Evolutionary conservation across 2,113 vertebrate genomes (phyloP), one percentile per base, ranked within the genome.

Genomic region (Illadopsis cleaveri): DNA sequence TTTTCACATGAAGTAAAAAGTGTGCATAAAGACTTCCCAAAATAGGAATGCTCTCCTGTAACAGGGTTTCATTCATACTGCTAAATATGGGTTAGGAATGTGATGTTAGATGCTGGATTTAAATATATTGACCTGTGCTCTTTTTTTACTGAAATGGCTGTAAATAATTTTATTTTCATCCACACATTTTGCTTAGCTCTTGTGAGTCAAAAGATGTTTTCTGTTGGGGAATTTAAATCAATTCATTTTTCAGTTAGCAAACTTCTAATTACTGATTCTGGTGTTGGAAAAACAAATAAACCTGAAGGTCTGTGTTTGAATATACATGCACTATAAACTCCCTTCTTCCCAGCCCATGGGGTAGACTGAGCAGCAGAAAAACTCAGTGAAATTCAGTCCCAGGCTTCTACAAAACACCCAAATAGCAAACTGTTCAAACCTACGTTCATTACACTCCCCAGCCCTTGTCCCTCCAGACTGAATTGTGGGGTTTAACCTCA

Each of bases 31-130:
- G 80, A 60, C 54, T 94, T 96, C 69, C 89, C 81, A 91, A 93
- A 95, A 94, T 84, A 94, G 93, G 88, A 93, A 56, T 70, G 38
- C 50, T 94, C 22, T 94, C 60, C 68, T 95, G n/a, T 93, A 80
- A 70, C n/a, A 71, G 87, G 15, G 30, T 90, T 95, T 94, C 92
- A 90, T 96, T 96, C 93, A 93, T 92, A 40, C 85, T 83, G 53
- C 93, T 96, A 96, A 95, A 97, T 96, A 96, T 89, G 90, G 93
- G 31, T 90, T 92, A 86, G 90, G 88, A 96, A 93, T 95, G 90
- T 90, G 86, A 96, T 86, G 93, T 86, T 23, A 73, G 66, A 82
- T 82, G 62, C 45, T 1, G 4, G 38, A 83, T 96, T 96, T 85
- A 87, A 91, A 86, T 89, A 64, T 48, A 44, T 80, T 85, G 79